Evolutionary conservation across 2,888 invertebrate genomes (phyloP).

Genomic region (Drosophila pegasa): DNA sequence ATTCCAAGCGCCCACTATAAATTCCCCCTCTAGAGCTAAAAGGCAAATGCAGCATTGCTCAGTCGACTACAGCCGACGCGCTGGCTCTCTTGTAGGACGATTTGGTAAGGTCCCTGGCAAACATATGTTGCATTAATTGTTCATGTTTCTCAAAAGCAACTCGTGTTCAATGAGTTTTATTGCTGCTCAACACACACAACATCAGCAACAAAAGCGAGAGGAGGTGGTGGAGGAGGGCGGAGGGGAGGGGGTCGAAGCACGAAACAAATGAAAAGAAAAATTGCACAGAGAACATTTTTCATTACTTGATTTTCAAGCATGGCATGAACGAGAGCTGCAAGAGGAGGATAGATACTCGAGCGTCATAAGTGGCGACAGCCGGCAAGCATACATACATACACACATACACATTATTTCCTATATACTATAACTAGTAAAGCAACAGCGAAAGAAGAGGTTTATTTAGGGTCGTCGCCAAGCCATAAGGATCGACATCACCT

Average conservation of each 20-base stretch:
- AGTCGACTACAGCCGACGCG: conserved; percentile 5
- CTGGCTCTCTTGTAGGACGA: conserved; percentile 17
- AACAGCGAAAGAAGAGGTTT: conserved; percentile 40
- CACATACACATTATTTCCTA: neutral
- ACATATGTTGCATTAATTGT: conserved; percentile 80
- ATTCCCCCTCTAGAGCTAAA: neutral
- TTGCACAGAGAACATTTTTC: conserved; percentile 79
- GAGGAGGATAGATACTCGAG: conserved; percentile 38
- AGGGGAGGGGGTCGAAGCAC: conserved; percentile 21
- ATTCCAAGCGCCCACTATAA: neutral
- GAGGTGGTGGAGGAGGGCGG: neutral
- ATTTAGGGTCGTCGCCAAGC: conserved; percentile 70
- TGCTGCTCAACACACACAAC: conserved; percentile 77
- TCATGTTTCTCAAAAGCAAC: conserved; percentile 77
- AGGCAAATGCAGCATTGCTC: neutral
- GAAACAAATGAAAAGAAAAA: conserved; percentile 75
- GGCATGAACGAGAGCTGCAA: conserved; percentile 36
- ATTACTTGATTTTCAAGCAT: conserved; percentile 79
- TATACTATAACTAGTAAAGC: conserved; percentile 43
- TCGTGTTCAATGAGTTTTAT: conserved; percentile 79
- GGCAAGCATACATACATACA: conserved; percentile 71
- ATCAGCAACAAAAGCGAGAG: conserved; percentile 38
- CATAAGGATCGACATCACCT: conserved; percentile 68
- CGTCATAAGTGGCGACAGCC: conserved; percentile 81
- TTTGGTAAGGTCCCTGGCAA: conserved; percentile 44